A percentile compares a stretch with the other conserved stretches of the same genome.
Conservation (phyloP, 2,113 vertebrate genomes). For the Xenus cinereus region DNA sequence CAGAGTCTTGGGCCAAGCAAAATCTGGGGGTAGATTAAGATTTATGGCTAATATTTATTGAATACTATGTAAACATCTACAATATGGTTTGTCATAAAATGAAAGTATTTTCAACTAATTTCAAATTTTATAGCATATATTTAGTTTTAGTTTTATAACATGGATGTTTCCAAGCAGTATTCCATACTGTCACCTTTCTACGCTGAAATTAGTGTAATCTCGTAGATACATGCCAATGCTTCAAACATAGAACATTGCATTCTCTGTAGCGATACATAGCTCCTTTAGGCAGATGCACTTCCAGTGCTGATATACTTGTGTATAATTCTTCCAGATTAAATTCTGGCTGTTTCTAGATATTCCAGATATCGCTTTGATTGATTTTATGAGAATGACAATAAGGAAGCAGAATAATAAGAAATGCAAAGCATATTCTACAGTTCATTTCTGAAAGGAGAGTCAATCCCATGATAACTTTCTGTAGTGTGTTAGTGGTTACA, state of each 20-base stretch:
- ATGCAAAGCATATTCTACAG: neutral
- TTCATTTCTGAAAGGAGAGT: neutral
- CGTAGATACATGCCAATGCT: neutral
- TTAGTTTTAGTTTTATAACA: neutral
- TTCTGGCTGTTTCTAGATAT: neutral
- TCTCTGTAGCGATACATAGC: neutral
- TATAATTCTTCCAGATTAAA: constrained; percentile 33
- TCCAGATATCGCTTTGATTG: neutral
- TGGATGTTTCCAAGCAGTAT: neutral
- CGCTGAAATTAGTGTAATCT: neutral
- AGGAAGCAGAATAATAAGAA: neutral
- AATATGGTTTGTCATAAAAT: neutral
- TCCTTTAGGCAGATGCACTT: neutral
- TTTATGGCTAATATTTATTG: neutral
- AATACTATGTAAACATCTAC: neutral
- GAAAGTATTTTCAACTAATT: neutral
- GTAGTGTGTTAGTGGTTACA: neutral
- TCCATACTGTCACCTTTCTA: neutral
- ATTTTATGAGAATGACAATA: constrained; percentile 15
- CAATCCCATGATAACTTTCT: neutral
- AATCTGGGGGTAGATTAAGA: neutral
- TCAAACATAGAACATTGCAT: neutral
- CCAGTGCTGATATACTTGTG: neutral
- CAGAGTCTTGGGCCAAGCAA: neutral
- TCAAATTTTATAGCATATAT: neutral